phyloP scores from a whole-genome alignment of 1,140 invertebrate genomes.

The Papilio helenus region DNA sequence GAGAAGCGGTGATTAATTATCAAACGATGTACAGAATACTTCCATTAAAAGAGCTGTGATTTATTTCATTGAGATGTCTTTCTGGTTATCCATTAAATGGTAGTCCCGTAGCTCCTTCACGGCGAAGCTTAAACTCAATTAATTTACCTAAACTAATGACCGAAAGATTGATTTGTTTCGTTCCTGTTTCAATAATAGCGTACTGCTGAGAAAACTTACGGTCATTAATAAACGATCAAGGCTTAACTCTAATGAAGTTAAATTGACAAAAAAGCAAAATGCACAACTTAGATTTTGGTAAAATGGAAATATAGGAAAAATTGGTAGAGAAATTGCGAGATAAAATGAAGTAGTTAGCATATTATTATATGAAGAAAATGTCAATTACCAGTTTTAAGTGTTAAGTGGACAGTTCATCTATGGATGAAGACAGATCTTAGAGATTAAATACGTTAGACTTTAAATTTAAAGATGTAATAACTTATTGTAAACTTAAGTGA shows the following conservation, averaged over 20 bases:
- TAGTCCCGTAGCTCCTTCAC: slow-evolving; percentile 47
- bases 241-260: not conserved
- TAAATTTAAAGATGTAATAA: too few species aligned
- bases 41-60: slow-evolving; percentile 65
- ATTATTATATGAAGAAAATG: too few species aligned
- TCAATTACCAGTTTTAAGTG: too few species aligned
- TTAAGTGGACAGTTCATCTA: too few species aligned
- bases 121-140: slow-evolving; percentile 10
- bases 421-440: too few species aligned
- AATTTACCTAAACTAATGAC: slow-evolving; percentile 30
- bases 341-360: too few species aligned
- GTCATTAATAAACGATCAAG: not conserved
- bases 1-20: slow-evolving; percentile 79
- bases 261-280: not conserved
- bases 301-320: not conserved
- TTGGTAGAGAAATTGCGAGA: not conserved
- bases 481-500: too few species aligned
- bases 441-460: too few species aligned
- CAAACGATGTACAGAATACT: slow-evolving; percentile 63
- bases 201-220: not conserved
- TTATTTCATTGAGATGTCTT: slow-evolving; percentile 73
- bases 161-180: not conserved
- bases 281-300: not conserved
- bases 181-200: not conserved
- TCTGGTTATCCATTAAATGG: slow-evolving; percentile 59